Base-by-base conservation (phyloP, 2,888 invertebrate species). In the Xylota sylvarum region DNA sequence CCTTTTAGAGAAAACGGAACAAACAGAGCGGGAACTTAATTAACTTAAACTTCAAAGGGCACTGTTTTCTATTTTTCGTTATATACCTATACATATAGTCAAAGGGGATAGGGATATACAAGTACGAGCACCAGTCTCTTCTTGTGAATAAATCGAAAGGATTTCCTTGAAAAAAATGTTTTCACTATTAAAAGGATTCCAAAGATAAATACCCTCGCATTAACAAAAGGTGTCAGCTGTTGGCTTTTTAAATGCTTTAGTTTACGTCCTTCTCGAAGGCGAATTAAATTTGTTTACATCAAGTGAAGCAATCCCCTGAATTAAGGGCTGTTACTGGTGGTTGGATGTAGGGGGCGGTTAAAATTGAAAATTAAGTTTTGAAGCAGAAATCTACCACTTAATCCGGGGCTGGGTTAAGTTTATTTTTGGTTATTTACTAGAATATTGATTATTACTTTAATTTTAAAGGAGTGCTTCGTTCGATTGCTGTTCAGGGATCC, bases 161-260 rank as follows among this genome's bases (percentile, higher is more conserved):
- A 83, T 72, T 70, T 77, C 40, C 77, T 52, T 55, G 32, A 14
- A 19, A 23, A 35, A 58, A n/a, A n/a, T n/a, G 48, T 17, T 35
- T 35, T 30, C 40, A 67, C 58, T 43, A 50, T 60, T 62, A 43
- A 73, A 67, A 60, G 52, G 48, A 60, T 40, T 67, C 67, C 10
- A 43, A 55, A 80, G 74, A 84, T 80, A 70, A 84, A 80, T 84
- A 73, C 69, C 62, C 73, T 10, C 43, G 40, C 72, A 64, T 83
- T 84, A 79, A 55, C 73, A 35, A 73, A 65, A 85, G 81, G 81
- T 81, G 80, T 77, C 85, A 81, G 81, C 76, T 81, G 76, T 76
- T 77, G 76, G 81, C 58, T 72, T 65, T 46, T 58, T 43, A 56
- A 69, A 58, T 70, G 64, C 19, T 81, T 69, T 56, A 52, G 55